Base-by-base conservation (phyloP, 2,797 vertebrate species). In the Anguilla obscura region DNA sequence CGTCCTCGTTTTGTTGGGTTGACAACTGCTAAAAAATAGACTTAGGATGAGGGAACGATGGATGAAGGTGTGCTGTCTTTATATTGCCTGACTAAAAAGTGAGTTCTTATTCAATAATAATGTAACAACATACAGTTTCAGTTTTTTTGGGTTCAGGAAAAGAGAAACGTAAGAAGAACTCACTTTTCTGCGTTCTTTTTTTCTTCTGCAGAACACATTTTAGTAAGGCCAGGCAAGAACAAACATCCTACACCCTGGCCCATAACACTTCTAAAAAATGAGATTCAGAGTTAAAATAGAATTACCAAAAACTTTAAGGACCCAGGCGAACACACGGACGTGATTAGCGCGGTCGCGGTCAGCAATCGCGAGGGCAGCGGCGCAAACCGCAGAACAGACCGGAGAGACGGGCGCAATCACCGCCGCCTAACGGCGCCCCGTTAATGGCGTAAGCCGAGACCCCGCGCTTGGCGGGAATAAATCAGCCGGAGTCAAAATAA, bases 1-100 rank as follows among this genome's bases (percentile, higher is more conserved):
- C 89, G 89, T 91, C 89, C 66, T 21, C 45, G 24, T 93, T 94
- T 93, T 94, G 93, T 95, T 93, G 89, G 86, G 58, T 85, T 86
- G 89, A 56, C 48, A 79, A 86, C 74, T 48, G 0, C 45, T 66
- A 85, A 63, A 86, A 24, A 86, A 86, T 52, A 33, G 24, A 30
- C 24, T n/a, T 45, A n/a, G 36, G 27, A 0, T 63, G 80, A 60
- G 71, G 63, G 30, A n/a, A 10, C 33, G 58, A 40, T 21, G 36
- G 56, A 36, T 33, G 21, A 3, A 27, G 58, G 45, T 40, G n/a
- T n/a, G 16, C 45, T 89, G 89, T 88, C 52, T 85, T 90, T 88
- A 82, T 58, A 88, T 90, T 88, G 86, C 88, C 14, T 80, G 21
- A n/a, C 16, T 50, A 82, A 48, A 24, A 82, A 48, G 79, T 50